Conservation (phyloP, 2,113 vertebrate genomes). For the Nanorana parkeri region DNA sequence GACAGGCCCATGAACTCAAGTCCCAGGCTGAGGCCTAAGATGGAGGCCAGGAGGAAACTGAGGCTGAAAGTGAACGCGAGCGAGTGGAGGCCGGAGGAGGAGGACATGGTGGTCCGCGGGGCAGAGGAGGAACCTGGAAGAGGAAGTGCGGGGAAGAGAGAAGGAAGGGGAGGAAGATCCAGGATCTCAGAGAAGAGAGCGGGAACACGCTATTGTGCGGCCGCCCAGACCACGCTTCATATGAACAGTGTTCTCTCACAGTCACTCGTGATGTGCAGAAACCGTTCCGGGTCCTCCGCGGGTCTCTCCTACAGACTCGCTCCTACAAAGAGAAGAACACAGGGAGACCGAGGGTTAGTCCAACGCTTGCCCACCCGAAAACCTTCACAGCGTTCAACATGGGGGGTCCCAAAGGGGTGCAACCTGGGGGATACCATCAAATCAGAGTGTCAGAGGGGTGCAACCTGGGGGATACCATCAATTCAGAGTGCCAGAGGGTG, state of each 20-base stretch:
- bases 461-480: too few relatives aligned
- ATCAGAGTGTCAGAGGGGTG: too few relatives aligned
- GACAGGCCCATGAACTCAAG: slow-evolving; percentile 92
- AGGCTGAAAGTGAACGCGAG: slow-evolving; percentile 77
- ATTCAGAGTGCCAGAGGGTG: too few relatives aligned
- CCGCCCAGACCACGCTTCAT: not conserved
- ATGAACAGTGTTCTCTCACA: slow-evolving; percentile 30
- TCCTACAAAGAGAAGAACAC: not conserved
- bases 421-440: too few relatives aligned
- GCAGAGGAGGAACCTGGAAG: not conserved
- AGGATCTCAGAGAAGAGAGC: not conserved
- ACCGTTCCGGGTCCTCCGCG: slow-evolving; percentile 11
- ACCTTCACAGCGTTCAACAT: too few relatives aligned
- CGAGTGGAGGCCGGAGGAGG: slow-evolving; percentile 78
- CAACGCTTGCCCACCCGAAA: too few relatives aligned
- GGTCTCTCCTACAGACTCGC: slow-evolving; percentile 14
- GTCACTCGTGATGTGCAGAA: slow-evolving; percentile 3
- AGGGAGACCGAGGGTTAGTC: not conserved
- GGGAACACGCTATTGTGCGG: not conserved
- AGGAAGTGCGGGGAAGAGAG: not conserved
- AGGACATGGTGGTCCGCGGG: slow-evolving; percentile 66
- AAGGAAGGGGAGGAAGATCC: slow-evolving; percentile 20
- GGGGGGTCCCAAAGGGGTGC: too few relatives aligned
- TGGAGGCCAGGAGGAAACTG: slow-evolving; percentile 81
- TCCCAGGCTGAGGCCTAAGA: slow-evolving; percentile 81